Percentiles rank a stretch among this genome's conserved stretches.
phyloP scores from a whole-genome alignment of 2,113 vertebrate genomes.

The Clarias gariepinus region DNA sequence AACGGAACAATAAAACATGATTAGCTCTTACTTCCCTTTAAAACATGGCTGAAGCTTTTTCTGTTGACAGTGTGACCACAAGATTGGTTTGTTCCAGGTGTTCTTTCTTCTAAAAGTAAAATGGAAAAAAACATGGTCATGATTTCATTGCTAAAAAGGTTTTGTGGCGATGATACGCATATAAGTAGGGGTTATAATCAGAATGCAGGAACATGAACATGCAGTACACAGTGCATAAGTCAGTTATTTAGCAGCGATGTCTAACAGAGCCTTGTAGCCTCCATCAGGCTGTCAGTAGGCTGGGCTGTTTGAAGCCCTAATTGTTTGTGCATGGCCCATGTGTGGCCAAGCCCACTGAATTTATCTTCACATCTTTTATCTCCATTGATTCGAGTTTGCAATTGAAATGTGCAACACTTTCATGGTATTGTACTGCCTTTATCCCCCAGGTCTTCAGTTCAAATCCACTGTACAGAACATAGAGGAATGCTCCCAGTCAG shows the following conservation, averaged over 20 bases:
- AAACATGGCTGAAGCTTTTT: background rate
- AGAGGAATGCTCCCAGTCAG: conserved; percentile 60
- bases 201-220: conserved; percentile 29
- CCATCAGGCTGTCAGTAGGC: conserved; percentile 42
- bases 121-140: background rate
- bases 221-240: conserved; percentile 33
- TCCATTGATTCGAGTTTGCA: conserved; percentile 61
- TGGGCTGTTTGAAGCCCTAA: conserved; percentile 60
- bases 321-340: conserved; percentile 50
- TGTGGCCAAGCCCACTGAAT: conserved; percentile 57
- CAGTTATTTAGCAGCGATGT: conserved; percentile 21
- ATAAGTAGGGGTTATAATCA: background rate
- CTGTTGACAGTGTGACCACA: background rate
- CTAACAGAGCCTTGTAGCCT: conserved; percentile 27
- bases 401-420: conserved; percentile 61
- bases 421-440: conserved; percentile 55
- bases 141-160: conserved; percentile 8
- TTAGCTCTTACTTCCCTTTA: background rate
- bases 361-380: conserved; percentile 65
- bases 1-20: background rate
- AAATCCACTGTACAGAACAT: conserved; percentile 58
- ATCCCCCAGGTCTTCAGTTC: conserved; percentile 65
- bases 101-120: too few relatives aligned
- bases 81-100: background rate
- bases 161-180: background rate